Evolutionary conservation across 2,113 vertebrate species (phyloP).

Genomic region (Myotis brandtii): DNA sequence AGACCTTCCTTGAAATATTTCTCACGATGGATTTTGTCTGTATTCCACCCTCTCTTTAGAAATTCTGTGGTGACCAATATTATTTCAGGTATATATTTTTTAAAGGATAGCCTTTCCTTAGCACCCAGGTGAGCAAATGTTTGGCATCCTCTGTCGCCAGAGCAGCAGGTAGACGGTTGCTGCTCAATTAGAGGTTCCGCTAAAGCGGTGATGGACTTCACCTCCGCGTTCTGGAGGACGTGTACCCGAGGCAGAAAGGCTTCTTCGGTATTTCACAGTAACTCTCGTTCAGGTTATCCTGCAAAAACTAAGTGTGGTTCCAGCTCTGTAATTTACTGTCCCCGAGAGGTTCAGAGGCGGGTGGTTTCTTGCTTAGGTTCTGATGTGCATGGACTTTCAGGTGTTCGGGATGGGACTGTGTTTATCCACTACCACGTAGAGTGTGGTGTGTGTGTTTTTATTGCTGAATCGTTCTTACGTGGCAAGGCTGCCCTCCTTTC

Average conservation of each 20-base stretch:
- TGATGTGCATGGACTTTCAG: rapidly evolving
- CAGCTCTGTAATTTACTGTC: neutral
- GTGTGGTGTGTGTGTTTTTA: rapidly evolving
- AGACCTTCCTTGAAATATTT: neutral
- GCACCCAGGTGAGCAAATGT: neutral
- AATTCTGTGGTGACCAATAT: too few species aligned
- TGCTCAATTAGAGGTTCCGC: neutral
- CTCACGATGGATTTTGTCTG: neutral
- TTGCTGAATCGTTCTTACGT: rapidly evolving
- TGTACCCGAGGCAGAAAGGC: rapidly evolving
- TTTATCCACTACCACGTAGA: rapidly evolving
- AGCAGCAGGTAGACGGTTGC: neutral
- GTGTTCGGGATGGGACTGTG: too few species aligned
- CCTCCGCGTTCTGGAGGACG: too few species aligned
- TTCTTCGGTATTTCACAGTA: rapidly evolving
- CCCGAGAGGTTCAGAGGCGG: rapidly evolving
- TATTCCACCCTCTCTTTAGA: neutral
- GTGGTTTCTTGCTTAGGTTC: neutral
- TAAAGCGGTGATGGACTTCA: neutral
- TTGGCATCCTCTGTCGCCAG: too few species aligned
- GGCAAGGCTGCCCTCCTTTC: neutral
- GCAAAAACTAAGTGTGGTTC: neutral
- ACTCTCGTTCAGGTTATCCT: rapidly evolving
- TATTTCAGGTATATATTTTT: too few species aligned
- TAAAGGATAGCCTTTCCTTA: too few species aligned